Conservation (phyloP, 2,113 vertebrate species). For the Aphyosemion australe region DNA sequence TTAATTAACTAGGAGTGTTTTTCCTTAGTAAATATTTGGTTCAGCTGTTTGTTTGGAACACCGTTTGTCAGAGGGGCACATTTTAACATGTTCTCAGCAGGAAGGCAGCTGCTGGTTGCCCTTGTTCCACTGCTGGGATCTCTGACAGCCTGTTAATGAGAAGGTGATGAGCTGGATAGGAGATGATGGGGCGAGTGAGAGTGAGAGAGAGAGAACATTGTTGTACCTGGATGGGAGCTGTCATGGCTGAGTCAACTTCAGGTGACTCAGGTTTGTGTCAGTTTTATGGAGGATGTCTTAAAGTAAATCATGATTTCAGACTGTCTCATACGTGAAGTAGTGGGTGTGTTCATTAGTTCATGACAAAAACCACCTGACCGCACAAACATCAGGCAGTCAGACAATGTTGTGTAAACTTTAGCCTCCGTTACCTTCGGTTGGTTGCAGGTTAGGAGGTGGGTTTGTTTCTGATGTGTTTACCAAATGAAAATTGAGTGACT, state of each 20-base stretch:
- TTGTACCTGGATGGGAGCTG: conserved; percentile 20
- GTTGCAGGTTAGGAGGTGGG: too few relatives aligned
- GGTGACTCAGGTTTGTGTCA: not conserved
- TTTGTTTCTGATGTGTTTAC: too few relatives aligned
- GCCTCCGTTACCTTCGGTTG: too few relatives aligned
- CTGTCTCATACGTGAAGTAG: too few relatives aligned
- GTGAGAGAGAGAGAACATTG: conserved; percentile 20
- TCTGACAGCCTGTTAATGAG: conserved; percentile 63
- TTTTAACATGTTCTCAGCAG: conserved; percentile 71
- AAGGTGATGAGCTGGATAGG: conserved; percentile 67
- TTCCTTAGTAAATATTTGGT: conserved; percentile 44
- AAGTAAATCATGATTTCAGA: not conserved
- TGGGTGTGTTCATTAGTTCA: not conserved
- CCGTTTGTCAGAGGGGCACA: conserved; percentile 45
- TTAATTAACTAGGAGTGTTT: conserved; percentile 31
- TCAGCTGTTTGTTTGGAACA: conserved; percentile 35
- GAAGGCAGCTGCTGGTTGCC: conserved; percentile 61
- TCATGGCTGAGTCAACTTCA: conserved; percentile 17
- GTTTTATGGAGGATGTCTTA: not conserved
- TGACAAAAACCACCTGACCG: too few relatives aligned
- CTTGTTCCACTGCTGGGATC: conserved; percentile 16
- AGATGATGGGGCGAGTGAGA: not conserved
- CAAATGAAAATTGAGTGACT: too few relatives aligned
- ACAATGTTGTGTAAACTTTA: too few relatives aligned
- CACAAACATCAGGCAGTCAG: too few relatives aligned